phyloP scores from a whole-genome alignment of 2,797 vertebrate species.

The Catamblyrhynchus diadema region DNA sequence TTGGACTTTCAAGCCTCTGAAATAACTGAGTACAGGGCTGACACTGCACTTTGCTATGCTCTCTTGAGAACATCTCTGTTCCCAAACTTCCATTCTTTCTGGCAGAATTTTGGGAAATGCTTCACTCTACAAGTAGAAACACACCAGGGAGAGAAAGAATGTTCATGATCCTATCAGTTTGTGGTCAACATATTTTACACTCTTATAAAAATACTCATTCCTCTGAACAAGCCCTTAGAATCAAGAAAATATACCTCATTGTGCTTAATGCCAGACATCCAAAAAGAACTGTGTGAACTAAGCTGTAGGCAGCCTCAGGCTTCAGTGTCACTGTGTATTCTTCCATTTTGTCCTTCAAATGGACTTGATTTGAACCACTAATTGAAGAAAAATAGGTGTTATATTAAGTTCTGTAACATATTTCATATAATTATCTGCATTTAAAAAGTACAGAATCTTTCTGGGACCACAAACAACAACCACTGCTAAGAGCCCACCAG shows the following conservation, averaged over 20 bases:
- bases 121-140: neutral
- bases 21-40: neutral
- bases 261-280: constrained; percentile 92
- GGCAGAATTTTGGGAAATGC: neutral
- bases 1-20: neutral
- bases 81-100: neutral
- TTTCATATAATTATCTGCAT: neutral
- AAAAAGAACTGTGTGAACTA: constrained; percentile 87
- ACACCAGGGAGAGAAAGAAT: neutral
- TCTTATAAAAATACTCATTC: neutral
- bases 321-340: constrained; percentile 70
- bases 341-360: constrained; percentile 16
- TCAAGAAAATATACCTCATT: constrained; percentile 84
- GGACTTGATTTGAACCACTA: constrained; percentile 55
- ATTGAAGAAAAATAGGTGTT: neutral
- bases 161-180: neutral
- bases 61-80: neutral
- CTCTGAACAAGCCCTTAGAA: neutral
- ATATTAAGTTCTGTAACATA: neutral
- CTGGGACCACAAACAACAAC: neutral
- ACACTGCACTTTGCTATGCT: neutral
- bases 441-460: neutral
- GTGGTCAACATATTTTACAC: neutral
- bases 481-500: neutral
- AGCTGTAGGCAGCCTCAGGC: constrained; percentile 88